These are phyloP conservation scores for Caenorhabditis sinica DNA, from an alignment of 2,888 invertebrate species.

Conservation along the genomic window DNA sequence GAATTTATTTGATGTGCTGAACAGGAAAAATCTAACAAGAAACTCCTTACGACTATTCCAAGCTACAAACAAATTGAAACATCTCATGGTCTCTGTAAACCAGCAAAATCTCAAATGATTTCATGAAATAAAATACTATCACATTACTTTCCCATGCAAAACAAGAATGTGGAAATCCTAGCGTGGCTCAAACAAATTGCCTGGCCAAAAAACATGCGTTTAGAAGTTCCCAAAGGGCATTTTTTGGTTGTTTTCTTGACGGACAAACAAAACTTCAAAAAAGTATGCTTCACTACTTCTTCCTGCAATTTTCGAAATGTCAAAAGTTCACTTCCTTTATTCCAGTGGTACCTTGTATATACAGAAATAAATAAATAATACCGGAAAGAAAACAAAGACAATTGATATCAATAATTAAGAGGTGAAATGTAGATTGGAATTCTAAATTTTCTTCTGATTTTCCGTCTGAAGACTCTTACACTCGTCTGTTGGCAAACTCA, in stretches of 20 bases:
- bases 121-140: not conserved
- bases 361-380: constrained; percentile 14
- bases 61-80: not conserved
- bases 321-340: not conserved
- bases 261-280: no score
- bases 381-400: constrained; percentile 30
- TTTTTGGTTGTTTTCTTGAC: no score
- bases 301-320: no score
- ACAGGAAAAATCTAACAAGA: not conserved
- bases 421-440: constrained; percentile 32
- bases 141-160: not conserved
- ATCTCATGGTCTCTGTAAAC: no score
- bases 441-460: no score
- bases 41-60: not conserved
- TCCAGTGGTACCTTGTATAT: not conserved
- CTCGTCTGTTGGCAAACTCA: constrained; percentile 62
- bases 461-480: constrained; percentile 21
- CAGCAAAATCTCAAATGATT: not conserved
- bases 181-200: not conserved
- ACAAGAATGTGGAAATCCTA: not conserved
- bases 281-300: no score
- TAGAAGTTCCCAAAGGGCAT: not conserved
- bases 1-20: not conserved
- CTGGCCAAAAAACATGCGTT: not conserved
- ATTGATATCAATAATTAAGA: constrained; percentile 45